Conservation (phyloP, 2,113 vertebrate genomes). For the Oreochromis spilurus region DNA sequence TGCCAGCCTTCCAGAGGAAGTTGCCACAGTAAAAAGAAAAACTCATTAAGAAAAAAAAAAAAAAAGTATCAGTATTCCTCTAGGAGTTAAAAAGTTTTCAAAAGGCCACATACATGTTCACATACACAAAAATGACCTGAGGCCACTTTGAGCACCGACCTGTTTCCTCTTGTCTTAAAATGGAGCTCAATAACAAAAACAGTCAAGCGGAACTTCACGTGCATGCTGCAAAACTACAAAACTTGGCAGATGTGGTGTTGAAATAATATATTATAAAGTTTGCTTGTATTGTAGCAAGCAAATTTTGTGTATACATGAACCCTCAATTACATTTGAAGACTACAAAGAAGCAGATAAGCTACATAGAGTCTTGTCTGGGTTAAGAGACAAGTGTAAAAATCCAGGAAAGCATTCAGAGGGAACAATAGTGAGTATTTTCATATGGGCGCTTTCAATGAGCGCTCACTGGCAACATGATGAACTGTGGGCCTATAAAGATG, state of each 20-base stretch:
- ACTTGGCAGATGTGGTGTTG: neutral
- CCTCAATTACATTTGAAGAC: neutral
- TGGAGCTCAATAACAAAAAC: neutral
- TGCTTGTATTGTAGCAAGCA: neutral
- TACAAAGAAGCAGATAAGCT: neutral
- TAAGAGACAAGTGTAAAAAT: neutral
- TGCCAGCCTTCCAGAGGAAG: constrained; percentile 62
- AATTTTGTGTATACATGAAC: neutral
- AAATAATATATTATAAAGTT: neutral
- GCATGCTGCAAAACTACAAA: neutral
- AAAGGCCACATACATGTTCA: neutral
- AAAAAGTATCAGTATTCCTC: constrained; percentile 12
- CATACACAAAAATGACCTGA: neutral
- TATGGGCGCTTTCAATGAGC: neutral
- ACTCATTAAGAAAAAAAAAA: neutral
- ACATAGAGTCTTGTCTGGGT: neutral
- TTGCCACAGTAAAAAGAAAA: constrained; percentile 50
- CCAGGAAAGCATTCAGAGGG: neutral
- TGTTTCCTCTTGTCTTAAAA: neutral
- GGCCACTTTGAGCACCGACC: neutral
- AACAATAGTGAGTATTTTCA: neutral
- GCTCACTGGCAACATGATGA: constrained; percentile 13
- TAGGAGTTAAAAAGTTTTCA: neutral
- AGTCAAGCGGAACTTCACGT: neutral
- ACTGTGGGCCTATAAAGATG: constrained; percentile 20